Percentiles rank a stretch among this genome's conserved stretches.
Evolutionary conservation across 2,888 invertebrate genomes (phyloP).

Genomic region (Cecidostiba fungosa): DNA sequence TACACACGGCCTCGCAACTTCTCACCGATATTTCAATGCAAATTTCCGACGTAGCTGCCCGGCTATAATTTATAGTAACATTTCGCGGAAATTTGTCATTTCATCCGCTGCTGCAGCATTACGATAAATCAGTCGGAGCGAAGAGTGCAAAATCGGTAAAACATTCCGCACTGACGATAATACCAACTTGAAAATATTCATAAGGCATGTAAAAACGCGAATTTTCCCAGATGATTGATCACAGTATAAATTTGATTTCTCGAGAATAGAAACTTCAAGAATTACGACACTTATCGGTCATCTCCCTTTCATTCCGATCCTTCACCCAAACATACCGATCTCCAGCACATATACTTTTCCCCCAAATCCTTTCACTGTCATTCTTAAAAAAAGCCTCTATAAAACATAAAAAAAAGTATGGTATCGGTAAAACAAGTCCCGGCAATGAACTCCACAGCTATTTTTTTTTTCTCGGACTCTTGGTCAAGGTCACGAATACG

Average conservation of each 20-base stretch:
- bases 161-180: neutral
- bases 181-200: neutral
- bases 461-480: conserved; percentile 58
- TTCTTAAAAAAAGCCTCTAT: no score
- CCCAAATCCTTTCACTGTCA: no score
- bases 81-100: neutral
- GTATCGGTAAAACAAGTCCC: neutral
- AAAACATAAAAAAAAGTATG: neutral
- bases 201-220: neutral
- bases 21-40: conserved; percentile 12
- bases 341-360: no score
- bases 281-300: neutral
- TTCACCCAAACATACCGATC: neutral
- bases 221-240: neutral
- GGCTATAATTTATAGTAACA: neutral
- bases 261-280: neutral
- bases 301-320: neutral
- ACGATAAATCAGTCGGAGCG: neutral
- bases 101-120: neutral
- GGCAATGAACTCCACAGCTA: conserved; percentile 46
- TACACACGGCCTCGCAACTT: neutral
- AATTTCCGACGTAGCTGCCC: neutral
- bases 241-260: neutral
- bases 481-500: conserved; percentile 70
- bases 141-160: neutral